These are phyloP conservation scores for Agrochola lota DNA, from an alignment of 2,888 invertebrate species.

Conservation along the genomic window DNA sequence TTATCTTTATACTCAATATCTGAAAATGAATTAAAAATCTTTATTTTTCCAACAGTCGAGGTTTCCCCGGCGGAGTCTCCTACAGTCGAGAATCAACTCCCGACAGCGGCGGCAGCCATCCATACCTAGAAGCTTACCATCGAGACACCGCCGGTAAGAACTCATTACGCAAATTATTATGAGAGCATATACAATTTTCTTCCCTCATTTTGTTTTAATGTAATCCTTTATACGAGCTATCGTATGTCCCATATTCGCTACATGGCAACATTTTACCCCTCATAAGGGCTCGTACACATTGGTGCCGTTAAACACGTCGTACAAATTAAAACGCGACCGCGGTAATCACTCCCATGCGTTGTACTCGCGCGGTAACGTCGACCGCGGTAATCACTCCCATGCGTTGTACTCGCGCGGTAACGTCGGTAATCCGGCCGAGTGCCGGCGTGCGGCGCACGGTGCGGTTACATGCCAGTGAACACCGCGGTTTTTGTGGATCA, in stretches of 20 bases:
- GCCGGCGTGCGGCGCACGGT: constrained; percentile 61
- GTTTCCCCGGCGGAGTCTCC: constrained; percentile 92
- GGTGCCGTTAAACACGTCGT: constrained; percentile 81
- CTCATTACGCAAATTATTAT: constrained; percentile 50
- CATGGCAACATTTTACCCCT: constrained; percentile 52
- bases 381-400: constrained; percentile 74
- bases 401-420: constrained; percentile 69
- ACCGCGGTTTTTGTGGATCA: constrained; percentile 71
- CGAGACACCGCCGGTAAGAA: constrained; percentile 95
- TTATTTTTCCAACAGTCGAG: constrained; percentile 86
- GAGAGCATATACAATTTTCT: constrained; percentile 56
- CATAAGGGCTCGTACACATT: constrained; percentile 71
- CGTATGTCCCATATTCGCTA: constrained; percentile 60
- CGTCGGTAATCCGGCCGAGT: constrained; percentile 64
- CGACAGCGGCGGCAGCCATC: constrained; percentile 96
- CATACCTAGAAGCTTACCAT: constrained; percentile 95
- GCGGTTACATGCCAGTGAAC: constrained; percentile 69
- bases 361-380: constrained; percentile 68
- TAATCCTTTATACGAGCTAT: constrained; percentile 66
- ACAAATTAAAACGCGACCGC: constrained; percentile 88
- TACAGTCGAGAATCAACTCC: constrained; percentile 97
- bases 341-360: constrained; percentile 78
- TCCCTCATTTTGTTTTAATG: constrained; percentile 66
- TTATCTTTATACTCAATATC: constrained; percentile 14
- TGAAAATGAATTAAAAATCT: constrained; percentile 52